phyloP scores from a whole-genome alignment of 2,797 vertebrate genomes.

The Octomys mimax region DNA sequence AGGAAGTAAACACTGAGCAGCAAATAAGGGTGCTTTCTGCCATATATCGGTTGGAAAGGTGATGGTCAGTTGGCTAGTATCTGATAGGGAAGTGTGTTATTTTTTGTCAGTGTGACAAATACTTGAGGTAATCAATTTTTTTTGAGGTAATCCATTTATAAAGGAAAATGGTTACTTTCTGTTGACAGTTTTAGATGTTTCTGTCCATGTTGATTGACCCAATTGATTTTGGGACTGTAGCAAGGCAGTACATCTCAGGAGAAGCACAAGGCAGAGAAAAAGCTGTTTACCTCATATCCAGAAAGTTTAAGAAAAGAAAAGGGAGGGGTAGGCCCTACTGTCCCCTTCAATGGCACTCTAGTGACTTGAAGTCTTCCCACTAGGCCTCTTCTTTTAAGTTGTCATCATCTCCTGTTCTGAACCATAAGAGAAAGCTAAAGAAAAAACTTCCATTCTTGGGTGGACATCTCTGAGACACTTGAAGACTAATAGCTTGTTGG shows the following conservation, averaged over 20 bases:
- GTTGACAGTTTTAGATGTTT: not conserved
- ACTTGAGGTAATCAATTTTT: not conserved
- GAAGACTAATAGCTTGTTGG: not conserved
- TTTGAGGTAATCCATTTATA: not conserved
- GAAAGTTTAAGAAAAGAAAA: not conserved
- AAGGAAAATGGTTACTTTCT: not conserved
- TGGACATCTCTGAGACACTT: not conserved
- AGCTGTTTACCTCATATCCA: not conserved
- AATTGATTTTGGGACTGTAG: not conserved
- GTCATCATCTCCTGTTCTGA: not conserved
- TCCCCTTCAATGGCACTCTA: not conserved
- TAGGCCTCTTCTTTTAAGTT: not conserved
- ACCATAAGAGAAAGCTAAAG: not conserved
- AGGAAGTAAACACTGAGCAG: conserved; percentile 15
- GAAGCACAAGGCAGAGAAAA: not conserved
- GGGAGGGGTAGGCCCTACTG: not conserved
- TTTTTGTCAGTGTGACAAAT: not conserved
- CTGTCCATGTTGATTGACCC: not conserved
- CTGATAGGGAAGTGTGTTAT: not conserved
- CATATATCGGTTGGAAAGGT: not conserved
- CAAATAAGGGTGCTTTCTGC: not conserved
- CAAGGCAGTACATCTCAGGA: not conserved
- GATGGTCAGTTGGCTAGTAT: not conserved
- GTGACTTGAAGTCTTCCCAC: not conserved
- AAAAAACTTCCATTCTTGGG: not conserved